Evolutionary conservation across 2,888 invertebrate species (phyloP).

Genomic region (Ramazzottius varieornatus): DNA sequence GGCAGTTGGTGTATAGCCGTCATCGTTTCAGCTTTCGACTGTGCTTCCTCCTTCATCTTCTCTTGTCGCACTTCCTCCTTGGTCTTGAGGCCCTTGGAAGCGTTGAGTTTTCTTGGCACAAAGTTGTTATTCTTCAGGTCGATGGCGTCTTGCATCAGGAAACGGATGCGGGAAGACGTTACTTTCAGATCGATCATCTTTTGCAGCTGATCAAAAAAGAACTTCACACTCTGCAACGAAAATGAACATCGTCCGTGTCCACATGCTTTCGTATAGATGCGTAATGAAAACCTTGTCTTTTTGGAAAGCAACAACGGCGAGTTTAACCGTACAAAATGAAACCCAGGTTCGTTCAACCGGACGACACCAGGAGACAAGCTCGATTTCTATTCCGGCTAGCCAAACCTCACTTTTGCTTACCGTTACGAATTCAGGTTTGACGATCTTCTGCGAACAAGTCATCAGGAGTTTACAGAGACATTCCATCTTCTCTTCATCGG

Average conservation of each 20-base stretch:
- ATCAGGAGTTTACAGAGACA: not conserved
- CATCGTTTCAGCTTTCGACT: too few relatives aligned
- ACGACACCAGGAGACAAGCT: not conserved
- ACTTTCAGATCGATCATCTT: not conserved
- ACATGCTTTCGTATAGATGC: too few relatives aligned
- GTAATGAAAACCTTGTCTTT: too few relatives aligned
- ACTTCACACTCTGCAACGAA: not conserved
- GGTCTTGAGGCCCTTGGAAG: not conserved
- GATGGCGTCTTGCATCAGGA: constrained; percentile 1
- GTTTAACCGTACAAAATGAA: too few relatives aligned
- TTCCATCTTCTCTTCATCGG: not conserved
- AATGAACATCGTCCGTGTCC: not conserved
- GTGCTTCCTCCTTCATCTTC: not conserved
- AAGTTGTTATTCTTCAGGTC: not conserved
- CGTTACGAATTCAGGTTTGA: not conserved
- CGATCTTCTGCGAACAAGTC: not conserved
- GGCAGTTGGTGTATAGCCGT: not conserved
- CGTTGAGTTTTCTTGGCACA: not conserved
- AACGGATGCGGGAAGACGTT: not conserved
- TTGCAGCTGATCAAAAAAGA: not conserved
- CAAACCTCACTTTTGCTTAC: not conserved
- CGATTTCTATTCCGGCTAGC: too few relatives aligned
- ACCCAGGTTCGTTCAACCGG: too few relatives aligned
- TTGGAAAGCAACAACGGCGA: too few relatives aligned
- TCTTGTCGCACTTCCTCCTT: not conserved